Conservation (phyloP, 2,797 vertebrate species). For the Gadopsis bispinosus region DNA sequence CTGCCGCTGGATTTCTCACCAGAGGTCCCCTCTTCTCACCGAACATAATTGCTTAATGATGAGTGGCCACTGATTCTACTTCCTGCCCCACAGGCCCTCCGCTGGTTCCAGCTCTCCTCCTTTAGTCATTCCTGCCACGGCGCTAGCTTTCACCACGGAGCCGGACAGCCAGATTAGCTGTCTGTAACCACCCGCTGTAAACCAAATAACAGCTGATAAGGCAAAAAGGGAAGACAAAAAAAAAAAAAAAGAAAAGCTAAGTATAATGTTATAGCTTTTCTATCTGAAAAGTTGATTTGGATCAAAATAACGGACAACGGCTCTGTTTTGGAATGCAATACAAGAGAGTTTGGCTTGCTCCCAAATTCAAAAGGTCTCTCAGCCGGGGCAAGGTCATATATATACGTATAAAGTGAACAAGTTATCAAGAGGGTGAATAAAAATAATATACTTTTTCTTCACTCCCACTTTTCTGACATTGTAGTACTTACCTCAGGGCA, state of each 20-base stretch:
- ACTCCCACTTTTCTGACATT: slow-evolving; percentile 69
- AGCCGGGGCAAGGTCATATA: slow-evolving; percentile 64
- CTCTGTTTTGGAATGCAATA: slow-evolving; percentile 56
- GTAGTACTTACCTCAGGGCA: slow-evolving; percentile 71
- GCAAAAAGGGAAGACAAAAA: slow-evolving; percentile 10
- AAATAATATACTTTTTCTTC: slow-evolving; percentile 69
- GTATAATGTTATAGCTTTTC: slow-evolving; percentile 42
- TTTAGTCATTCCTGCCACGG: slow-evolving; percentile 46
- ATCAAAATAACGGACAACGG: slow-evolving; percentile 54
- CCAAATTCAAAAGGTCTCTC: slow-evolving; percentile 52
- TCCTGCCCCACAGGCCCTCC: neutral
- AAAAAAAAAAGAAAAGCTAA: slow-evolving; percentile 26
- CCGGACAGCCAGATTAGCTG: slow-evolving; percentile 44
- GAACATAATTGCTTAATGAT: slow-evolving; percentile 36
- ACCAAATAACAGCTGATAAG: slow-evolving; percentile 56
- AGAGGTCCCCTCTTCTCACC: neutral
- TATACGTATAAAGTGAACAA: slow-evolving; percentile 37
- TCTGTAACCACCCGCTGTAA: slow-evolving; percentile 45
- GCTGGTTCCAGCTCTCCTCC: slow-evolving; percentile 18
- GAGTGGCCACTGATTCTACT: slow-evolving; percentile 9
- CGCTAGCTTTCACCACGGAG: slow-evolving; percentile 14
- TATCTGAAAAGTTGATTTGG: slow-evolving; percentile 46
- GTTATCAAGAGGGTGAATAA: slow-evolving; percentile 50
- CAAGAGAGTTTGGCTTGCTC: slow-evolving; percentile 43
- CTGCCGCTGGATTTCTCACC: neutral